These are phyloP conservation scores for Euplagia quadripunctaria DNA, from an alignment of 2,888 invertebrate species.

Conservation along the genomic window DNA sequence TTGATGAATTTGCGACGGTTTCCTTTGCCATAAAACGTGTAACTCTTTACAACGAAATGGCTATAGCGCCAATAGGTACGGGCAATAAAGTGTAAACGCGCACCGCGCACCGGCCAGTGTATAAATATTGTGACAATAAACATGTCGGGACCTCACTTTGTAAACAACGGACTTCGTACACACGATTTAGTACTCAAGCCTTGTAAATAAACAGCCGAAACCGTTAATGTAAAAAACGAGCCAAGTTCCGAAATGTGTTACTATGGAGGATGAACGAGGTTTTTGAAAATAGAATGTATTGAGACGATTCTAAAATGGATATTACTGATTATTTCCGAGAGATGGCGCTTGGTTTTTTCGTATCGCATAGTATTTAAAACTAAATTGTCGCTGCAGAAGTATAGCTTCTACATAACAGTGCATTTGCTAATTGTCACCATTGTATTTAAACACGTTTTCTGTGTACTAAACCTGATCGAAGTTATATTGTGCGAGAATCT, in stretches of 20 bases:
- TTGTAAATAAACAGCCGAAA: conserved; percentile 30
- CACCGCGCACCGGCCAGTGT: conserved; percentile 25
- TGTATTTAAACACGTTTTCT: neutral
- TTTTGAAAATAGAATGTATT: neutral
- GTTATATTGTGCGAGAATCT: neutral
- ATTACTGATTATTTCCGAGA: neutral
- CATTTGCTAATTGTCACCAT: too few species aligned
- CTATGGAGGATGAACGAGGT: neutral
- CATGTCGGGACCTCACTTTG: conserved; percentile 30
- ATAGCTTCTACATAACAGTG: neutral
- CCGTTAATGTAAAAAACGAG: conserved; percentile 11
- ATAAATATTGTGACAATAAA: conserved; percentile 48
- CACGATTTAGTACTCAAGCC: conserved; percentile 35
- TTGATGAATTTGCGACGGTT: conserved; percentile 9
- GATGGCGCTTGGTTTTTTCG: neutral
- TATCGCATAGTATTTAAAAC: neutral
- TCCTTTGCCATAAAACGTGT: conserved; percentile 20
- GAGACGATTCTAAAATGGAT: neutral
- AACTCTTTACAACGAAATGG: conserved; percentile 18
- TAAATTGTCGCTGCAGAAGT: neutral
- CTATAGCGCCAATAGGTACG: conserved; percentile 31
- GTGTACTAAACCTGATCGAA: neutral
- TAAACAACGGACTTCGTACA: conserved; percentile 43
- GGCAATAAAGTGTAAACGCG: conserved; percentile 33
- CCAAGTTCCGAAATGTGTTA: conserved; percentile 6